These are phyloP conservation scores for Gymnothorax javanicus DNA, from an alignment of 2,797 vertebrate species.

Conservation along the genomic window DNA sequence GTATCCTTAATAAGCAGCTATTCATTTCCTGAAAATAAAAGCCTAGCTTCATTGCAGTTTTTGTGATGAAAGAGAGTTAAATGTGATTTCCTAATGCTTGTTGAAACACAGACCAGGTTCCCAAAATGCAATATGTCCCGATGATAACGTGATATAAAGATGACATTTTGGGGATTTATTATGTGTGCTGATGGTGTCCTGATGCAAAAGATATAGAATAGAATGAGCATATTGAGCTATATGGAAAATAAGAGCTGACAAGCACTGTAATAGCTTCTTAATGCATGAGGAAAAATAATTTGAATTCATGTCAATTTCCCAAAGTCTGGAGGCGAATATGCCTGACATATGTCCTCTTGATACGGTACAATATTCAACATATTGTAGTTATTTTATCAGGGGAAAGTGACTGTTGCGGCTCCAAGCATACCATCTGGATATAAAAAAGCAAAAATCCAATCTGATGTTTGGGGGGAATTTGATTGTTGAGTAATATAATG, in stretches of 20 bases:
- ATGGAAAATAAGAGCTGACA: slow-evolving; percentile 5
- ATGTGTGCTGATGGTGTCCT: background rate
- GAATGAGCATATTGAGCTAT: background rate
- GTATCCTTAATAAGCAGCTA: slow-evolving; percentile 15
- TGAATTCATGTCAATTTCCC: slow-evolving; percentile 1
- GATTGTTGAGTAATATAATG: too few species aligned
- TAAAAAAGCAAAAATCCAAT: too few species aligned
- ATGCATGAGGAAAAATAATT: background rate
- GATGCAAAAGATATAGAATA: background rate
- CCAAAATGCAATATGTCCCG: background rate
- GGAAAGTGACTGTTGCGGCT: background rate
- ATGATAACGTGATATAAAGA: background rate
- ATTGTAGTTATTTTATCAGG: background rate
- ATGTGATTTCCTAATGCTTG: slow-evolving; percentile 22
- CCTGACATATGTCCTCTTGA: background rate
- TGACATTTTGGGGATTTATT: background rate
- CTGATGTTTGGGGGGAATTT: too few species aligned
- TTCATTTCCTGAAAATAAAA: slow-evolving; percentile 18
- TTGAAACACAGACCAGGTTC: background rate
- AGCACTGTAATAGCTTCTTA: background rate
- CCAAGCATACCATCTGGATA: too few species aligned
- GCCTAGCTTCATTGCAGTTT: background rate
- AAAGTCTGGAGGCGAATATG: slow-evolving; percentile 14
- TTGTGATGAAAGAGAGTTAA: slow-evolving; percentile 8
- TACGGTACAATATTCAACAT: background rate